A percentile compares a stretch with the other conserved stretches of the same genome.
Evolutionary conservation across 2,113 vertebrate genomes (phyloP).

Genomic region (Cinclus mexicanus): DNA sequence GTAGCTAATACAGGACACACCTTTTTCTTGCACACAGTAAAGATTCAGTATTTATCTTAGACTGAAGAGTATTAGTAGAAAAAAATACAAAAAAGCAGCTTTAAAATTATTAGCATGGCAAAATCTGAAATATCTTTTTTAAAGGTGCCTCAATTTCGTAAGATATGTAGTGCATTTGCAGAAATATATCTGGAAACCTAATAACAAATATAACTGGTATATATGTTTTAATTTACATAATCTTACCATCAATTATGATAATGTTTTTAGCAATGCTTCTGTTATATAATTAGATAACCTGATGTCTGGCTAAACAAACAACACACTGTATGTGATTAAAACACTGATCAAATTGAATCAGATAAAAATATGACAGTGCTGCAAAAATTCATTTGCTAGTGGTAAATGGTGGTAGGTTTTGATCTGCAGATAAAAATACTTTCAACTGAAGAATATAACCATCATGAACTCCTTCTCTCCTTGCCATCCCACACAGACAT

Average conservation of each 20-base stretch:
- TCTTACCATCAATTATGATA: background rate
- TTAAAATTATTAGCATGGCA: background rate
- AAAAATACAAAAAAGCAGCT: background rate
- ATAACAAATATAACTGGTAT: background rate
- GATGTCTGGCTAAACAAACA: background rate
- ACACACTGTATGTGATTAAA: background rate
- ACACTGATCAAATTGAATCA: background rate
- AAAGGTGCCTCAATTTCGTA: background rate
- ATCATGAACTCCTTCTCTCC: background rate
- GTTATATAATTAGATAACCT: background rate
- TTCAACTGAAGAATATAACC: background rate
- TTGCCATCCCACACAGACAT: background rate
- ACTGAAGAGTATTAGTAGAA: background rate
- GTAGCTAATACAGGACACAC: background rate
- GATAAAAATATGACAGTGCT: background rate
- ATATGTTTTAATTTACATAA: background rate
- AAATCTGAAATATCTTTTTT: background rate
- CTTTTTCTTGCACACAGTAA: background rate
- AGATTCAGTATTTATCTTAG: background rate
- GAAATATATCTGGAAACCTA: background rate
- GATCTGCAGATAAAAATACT: background rate
- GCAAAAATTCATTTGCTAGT: background rate
- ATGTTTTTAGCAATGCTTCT: background rate
- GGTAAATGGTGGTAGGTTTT: background rate
- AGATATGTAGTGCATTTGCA: background rate